Evolutionary conservation across 2,113 vertebrate genomes (phyloP), one percentile per base, ranked within the genome.

Genomic region (Protobothrops flavoviridis): DNA sequence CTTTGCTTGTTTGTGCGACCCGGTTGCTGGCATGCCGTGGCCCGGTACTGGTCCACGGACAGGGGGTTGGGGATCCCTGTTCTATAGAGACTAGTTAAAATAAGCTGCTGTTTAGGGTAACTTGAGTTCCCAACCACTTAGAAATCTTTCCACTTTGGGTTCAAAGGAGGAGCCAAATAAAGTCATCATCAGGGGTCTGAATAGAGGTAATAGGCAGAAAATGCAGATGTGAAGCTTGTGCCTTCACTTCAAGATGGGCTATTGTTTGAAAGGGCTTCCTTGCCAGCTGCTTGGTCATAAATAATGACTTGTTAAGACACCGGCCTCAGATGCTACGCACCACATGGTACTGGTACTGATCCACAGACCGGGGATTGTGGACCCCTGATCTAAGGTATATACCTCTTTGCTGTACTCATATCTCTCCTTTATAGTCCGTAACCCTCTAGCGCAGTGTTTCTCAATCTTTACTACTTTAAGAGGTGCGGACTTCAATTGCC

Each of bases 231-330:
- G 12, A 50, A 3, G 85, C 52, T 91, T 93, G n/a, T 50, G 20
- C 50, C 52, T 59, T 52, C 13, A 50, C 94, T 90, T 86, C 85
- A 91, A 2, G 93, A 87, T 29, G 57, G 81, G 8, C 91, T 93
- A 74, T 92, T 90, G 95, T 89, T 92, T 92, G 93, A 96, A 95
- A 90, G 88, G 87, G 74, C 85, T 8, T 93, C 91, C 81, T 93
- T 23, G 94, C 64, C 93, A 97, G 89, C 96, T 97, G 94, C 92
- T 93, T 92, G 74, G 1, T 95, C 85, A 29, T 96, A 96, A 96
- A 95, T 97, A 93, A 96, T 93, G 15, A 17, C 61, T 90, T 87
- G 55, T 93, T 91, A 93, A 64, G 53, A 55, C 3, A 0, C 0
- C 87, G 93, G 29, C 94, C 95, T 17, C 85, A 20, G 69, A 85